Base-by-base conservation (phyloP, 2,888 invertebrate species). In the Drosophila borealis region DNA sequence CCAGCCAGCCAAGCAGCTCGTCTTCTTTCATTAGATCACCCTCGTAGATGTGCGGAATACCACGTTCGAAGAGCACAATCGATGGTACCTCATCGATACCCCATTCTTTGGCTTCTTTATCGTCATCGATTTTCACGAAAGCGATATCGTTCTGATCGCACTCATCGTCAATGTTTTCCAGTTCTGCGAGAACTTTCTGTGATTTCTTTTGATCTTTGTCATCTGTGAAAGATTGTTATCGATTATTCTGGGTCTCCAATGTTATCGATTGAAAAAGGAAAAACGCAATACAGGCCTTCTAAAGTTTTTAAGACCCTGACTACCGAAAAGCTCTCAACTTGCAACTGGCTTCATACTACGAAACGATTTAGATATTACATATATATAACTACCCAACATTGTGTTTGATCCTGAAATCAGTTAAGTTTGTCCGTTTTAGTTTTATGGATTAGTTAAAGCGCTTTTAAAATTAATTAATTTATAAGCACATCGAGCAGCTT, bases 151-250 rank as follows among this genome's bases (percentile, higher is more conserved):
- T 97, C 90, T 96, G 96, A 92, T 98, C 98, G 92, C 97, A 97
- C 91, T 98, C 98, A 90, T 98, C 98, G 90, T 98, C 98, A 84
- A 98, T 98, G 91, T 97, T 97, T 93, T 98, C 98, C 87, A 98
- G 93, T 92, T 97, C 97, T 56, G 93, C 93, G 73, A 98, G 93
- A 65, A 97, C 94, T 92, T 97, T 96, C 92, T 97, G 96, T 91
- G 97, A 97, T 92, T 97, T 96, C 93, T 97, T 97, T 91, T 97
- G 97, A 84, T 97, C 96, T 92, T 96, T 97, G 92, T 97, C 97
- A 93, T 98, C 97, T 97, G 93, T 46, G 86, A 67, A 88, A 50
- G 54, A 67, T 49, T 46, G 25, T 29, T 21, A 3, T 25, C 46
- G 46, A 34, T 69, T 78, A 74, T 25, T 45, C 9, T 4, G n/a